These are phyloP conservation scores for Cyclina sinensis DNA, from an alignment of 1,140 invertebrate genomes.

Conservation along the genomic window DNA sequence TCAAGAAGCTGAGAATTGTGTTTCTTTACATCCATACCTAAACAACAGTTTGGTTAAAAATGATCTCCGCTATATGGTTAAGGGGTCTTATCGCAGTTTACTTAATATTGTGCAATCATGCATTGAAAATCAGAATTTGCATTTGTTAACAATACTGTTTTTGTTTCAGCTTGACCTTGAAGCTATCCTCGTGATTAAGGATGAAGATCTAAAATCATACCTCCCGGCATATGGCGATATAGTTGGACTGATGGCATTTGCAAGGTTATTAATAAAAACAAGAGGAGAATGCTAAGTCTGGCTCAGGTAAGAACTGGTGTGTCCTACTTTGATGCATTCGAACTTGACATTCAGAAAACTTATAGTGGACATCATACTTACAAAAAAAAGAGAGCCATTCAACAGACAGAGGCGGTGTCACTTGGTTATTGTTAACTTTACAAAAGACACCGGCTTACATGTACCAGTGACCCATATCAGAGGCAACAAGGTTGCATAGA, in stretches of 20 bases:
- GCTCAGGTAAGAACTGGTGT: slow-evolving; percentile 14
- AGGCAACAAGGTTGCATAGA: slow-evolving; percentile 15
- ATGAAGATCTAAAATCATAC: slow-evolving; percentile 27
- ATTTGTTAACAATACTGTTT: slow-evolving; percentile 31
- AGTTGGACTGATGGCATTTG: slow-evolving; percentile 38
- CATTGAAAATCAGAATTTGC: slow-evolving; percentile 22
- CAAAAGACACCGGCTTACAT: slow-evolving; percentile 27
- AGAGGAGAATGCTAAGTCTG: slow-evolving; percentile 22
- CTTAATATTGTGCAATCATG: slow-evolving; percentile 29
- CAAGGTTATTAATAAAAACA: slow-evolving; percentile 24
- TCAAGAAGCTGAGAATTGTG: slow-evolving; percentile 33
- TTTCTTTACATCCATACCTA: slow-evolving; percentile 19
- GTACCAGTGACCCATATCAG: slow-evolving; percentile 26
- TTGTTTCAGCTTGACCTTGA: slow-evolving; percentile 31
- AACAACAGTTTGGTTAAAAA: slow-evolving; percentile 25
- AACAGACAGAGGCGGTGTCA: slow-evolving; percentile 25
- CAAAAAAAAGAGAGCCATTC: slow-evolving; percentile 33
- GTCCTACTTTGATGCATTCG: slow-evolving; percentile 27
- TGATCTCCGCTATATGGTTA: slow-evolving; percentile 4
- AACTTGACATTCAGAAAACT: slow-evolving; percentile 24
- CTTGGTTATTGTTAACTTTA: slow-evolving; percentile 16
- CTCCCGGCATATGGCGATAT: slow-evolving; percentile 36
- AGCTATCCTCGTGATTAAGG: slow-evolving; percentile 15
- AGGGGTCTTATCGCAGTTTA: slow-evolving; percentile 32
- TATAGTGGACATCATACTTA: slow-evolving; percentile 23